Evolutionary conservation across 2,797 vertebrate genomes (phyloP).

Genomic region (Tamandua tetradactyla): DNA sequence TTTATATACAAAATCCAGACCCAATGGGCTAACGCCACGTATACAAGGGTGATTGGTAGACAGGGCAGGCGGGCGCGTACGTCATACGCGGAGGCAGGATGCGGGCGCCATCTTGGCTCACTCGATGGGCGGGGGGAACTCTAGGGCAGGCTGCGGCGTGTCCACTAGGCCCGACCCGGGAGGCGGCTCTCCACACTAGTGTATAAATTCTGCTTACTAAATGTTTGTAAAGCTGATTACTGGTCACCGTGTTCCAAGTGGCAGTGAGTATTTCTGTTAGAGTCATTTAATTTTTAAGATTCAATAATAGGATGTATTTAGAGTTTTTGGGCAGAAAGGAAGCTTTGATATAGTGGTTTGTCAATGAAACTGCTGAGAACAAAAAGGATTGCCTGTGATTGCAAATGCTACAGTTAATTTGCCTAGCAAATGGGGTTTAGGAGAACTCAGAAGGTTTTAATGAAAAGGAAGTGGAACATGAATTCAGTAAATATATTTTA

Average conservation of each 20-base stretch:
- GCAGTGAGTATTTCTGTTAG: background rate
- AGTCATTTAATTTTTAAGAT: background rate
- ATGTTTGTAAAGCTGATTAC: background rate
- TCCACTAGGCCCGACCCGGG: too few relatives aligned
- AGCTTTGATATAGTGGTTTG: background rate
- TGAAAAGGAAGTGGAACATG: background rate
- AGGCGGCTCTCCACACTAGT: too few relatives aligned
- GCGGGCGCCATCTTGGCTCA: too few relatives aligned
- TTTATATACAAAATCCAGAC: too few relatives aligned
- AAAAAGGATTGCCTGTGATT: background rate
- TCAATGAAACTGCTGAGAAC: background rate
- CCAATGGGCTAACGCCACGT: too few relatives aligned
- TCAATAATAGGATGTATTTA: background rate
- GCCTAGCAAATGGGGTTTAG: background rate
- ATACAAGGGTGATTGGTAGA: too few relatives aligned
- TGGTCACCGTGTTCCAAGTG: background rate
- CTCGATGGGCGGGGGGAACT: too few relatives aligned
- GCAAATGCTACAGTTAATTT: background rate
- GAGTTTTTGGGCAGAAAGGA: background rate
- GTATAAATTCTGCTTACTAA: background rate
- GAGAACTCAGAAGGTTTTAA: background rate
- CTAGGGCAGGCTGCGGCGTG: too few relatives aligned
- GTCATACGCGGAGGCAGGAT: too few relatives aligned
- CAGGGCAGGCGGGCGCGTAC: too few relatives aligned
- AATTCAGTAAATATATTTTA: background rate